Evolutionary conservation across 1,140 invertebrate genomes (phyloP).

Genomic region (Halotydeus destructor): DNA sequence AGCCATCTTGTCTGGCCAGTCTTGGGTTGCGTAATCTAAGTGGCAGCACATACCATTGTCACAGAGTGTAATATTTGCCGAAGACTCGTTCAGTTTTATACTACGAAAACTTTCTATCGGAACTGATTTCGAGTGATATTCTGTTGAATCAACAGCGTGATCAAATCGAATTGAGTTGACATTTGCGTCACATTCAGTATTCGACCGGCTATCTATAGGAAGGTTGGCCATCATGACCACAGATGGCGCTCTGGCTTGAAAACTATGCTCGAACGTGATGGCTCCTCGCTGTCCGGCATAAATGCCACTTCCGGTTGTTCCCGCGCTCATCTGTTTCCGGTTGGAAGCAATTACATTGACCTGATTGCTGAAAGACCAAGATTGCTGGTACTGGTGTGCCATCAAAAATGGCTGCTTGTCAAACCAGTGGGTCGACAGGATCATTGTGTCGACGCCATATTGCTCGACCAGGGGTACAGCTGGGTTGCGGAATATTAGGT

Average conservation of each 20-base stretch:
- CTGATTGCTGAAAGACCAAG: too few species aligned
- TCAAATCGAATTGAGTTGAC: too few species aligned
- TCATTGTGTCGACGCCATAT: constrained; percentile 37
- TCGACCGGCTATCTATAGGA: too few species aligned
- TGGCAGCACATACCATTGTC: constrained; percentile 13
- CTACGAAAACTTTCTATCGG: background rate
- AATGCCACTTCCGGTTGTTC: constrained; percentile 16
- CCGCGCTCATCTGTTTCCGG: too few species aligned
- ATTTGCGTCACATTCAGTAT: too few species aligned
- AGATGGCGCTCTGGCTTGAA: background rate
- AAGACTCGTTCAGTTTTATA: constrained; percentile 6
- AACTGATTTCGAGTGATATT: background rate
- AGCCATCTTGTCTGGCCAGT: background rate
- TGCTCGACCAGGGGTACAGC: constrained; percentile 29
- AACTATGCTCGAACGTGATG: background rate
- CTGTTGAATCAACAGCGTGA: background rate
- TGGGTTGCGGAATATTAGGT: constrained; percentile 43
- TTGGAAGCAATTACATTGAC: too few species aligned
- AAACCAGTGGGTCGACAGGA: constrained; percentile 48
- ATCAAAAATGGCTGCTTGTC: constrained; percentile 42
- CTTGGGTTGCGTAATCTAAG: constrained; percentile 5
- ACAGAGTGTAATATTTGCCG: constrained; percentile 7
- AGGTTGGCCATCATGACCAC: too few species aligned
- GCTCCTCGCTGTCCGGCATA: constrained; percentile 5
- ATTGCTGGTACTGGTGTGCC: too few species aligned